Percentiles rank a stretch among this genome's conserved stretches.
These are phyloP conservation scores for Brevimyrus niger DNA, from an alignment of 2,113 vertebrate genomes.

Conservation along the genomic window DNA sequence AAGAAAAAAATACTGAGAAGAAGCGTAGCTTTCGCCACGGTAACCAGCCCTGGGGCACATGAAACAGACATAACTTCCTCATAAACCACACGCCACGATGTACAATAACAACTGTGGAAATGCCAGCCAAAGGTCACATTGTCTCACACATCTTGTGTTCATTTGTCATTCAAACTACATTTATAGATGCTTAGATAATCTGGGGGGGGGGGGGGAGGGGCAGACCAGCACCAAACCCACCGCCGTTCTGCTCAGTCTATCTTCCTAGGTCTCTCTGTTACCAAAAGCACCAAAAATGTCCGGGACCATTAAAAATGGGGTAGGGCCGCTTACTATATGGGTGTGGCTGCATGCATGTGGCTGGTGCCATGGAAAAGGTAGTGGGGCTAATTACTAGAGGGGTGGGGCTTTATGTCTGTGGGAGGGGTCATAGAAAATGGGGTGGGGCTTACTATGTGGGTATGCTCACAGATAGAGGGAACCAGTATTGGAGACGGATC, in stretches of 20 bases:
- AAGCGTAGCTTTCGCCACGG: not conserved
- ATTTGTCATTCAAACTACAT: not conserved
- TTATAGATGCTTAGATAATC: not conserved
- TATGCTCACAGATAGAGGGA: not conserved
- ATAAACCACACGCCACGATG: not conserved
- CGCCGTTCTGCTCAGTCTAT: not conserved
- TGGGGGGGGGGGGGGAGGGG: not conserved
- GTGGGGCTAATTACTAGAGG: not conserved
- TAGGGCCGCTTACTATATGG: not conserved
- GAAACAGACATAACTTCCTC: not conserved
- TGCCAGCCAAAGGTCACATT: constrained; percentile 10
- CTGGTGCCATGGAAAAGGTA: not conserved
- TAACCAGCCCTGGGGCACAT: not conserved
- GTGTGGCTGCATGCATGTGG: not conserved
- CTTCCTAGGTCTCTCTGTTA: not conserved
- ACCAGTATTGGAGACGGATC: not conserved
- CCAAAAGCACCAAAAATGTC: not conserved
- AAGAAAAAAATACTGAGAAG: not conserved
- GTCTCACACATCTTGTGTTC: not conserved
- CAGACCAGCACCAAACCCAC: not conserved
- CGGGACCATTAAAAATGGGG: not conserved
- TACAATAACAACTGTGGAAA: not conserved
- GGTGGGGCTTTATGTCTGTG: too few species aligned
- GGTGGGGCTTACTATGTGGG: too few species aligned
- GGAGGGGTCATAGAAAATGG: too few species aligned